Percentiles rank a stretch among this genome's conserved stretches.
phyloP scores from a whole-genome alignment of 2,888 invertebrate species.

The Sialis fuliginosa region DNA sequence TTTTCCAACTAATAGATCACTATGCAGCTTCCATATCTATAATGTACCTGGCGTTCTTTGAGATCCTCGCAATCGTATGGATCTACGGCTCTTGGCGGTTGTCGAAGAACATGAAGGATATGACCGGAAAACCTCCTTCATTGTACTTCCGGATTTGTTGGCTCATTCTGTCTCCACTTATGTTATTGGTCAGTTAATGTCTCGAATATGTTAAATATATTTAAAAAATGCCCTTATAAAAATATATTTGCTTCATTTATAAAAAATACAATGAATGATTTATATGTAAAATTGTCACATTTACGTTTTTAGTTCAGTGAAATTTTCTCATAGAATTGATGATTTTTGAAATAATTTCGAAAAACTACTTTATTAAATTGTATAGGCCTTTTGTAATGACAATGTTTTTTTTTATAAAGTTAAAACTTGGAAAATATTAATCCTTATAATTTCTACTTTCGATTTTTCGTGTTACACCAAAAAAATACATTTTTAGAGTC shows the following conservation, averaged over 20 bases:
- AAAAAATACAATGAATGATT: not conserved
- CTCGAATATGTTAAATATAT: too few relatives aligned
- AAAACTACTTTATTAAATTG: too few relatives aligned
- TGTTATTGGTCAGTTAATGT: conserved; percentile 46
- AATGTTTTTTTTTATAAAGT: too few relatives aligned
- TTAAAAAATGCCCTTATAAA: not conserved
- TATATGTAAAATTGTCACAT: not conserved
- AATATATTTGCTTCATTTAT: not conserved
- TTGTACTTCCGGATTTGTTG: conserved; percentile 74
- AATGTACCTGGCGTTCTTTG: conserved; percentile 84
- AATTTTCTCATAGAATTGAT: not conserved
- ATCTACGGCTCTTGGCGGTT: conserved; percentile 71
- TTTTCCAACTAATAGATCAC: conserved; percentile 82
- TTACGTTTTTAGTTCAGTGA: not conserved
- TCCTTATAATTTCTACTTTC: too few relatives aligned
- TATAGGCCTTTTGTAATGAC: too few relatives aligned
- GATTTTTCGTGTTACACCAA: too few relatives aligned
- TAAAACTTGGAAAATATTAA: too few relatives aligned
- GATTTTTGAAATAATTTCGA: not conserved
- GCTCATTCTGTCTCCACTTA: conserved; percentile 61
- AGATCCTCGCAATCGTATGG: conserved; percentile 83
- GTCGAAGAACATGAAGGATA: conserved; percentile 70
- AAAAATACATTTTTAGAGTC: too few relatives aligned
- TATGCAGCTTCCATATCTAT: conserved; percentile 87
- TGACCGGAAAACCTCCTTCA: conserved; percentile 70